phyloP scores from a whole-genome alignment of 2,113 vertebrate species.

The Gadus chalcogrammus region DNA sequence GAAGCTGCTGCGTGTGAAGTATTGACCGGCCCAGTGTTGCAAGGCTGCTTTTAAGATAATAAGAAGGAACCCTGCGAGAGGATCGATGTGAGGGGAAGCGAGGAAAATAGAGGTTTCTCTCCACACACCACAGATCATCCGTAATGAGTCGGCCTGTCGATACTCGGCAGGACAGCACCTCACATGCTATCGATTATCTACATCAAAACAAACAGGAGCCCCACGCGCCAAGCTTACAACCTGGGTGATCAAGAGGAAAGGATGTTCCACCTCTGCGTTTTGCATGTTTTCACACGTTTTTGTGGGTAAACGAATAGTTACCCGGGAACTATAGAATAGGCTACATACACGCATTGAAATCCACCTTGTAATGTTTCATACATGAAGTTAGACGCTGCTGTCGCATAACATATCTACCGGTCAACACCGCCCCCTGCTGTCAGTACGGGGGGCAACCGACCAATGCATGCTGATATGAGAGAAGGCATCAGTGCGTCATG shows the following conservation, averaged over 20 bases:
- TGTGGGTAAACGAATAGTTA: too few relatives aligned
- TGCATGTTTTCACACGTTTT: too few relatives aligned
- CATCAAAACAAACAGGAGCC: constrained; percentile 14
- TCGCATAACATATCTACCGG: too few relatives aligned
- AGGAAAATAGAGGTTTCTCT: constrained; percentile 65
- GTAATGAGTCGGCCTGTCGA: constrained; percentile 65
- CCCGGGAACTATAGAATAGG: too few relatives aligned
- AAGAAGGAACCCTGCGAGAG: constrained; percentile 59
- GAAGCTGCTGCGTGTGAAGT: constrained; percentile 54
- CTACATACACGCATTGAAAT: too few relatives aligned
- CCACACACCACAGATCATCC: constrained; percentile 64
- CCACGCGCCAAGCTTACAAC: constrained; percentile 24
- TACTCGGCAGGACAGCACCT: constrained; percentile 42
- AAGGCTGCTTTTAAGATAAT: constrained; percentile 74
- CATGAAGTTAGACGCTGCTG: too few relatives aligned
- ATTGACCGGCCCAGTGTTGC: constrained; percentile 66
- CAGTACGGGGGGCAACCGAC: too few relatives aligned
- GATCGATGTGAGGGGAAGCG: constrained; percentile 66
- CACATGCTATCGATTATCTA: constrained; percentile 49
- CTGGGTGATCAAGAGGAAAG: neutral
- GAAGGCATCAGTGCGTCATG: too few relatives aligned
- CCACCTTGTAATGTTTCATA: too few relatives aligned
- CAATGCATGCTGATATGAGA: too few relatives aligned
- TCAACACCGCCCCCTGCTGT: too few relatives aligned
- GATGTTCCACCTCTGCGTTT: too few relatives aligned